Evolutionary conservation across 2,113 vertebrate genomes (phyloP).

Genomic region (Ceyx margarethae): DNA sequence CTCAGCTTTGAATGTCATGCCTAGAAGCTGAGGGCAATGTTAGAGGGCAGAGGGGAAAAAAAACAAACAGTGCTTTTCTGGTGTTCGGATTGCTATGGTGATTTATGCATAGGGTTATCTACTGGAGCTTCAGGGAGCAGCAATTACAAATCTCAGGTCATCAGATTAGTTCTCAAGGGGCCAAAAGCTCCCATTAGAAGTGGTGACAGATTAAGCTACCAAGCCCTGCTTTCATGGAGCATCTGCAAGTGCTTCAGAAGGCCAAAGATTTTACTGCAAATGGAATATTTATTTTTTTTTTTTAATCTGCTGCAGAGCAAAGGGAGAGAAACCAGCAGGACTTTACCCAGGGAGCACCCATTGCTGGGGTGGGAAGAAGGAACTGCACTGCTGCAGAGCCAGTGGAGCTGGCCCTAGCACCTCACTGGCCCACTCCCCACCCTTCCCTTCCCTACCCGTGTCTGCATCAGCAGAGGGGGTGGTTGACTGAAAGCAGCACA

Average conservation of each 20-base stretch:
- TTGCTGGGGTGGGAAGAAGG: not conserved
- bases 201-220: constrained; percentile 14
- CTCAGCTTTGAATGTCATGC: not conserved
- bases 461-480: rapidly evolving
- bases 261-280: not conserved
- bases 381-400: not conserved
- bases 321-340: not conserved
- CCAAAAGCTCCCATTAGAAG: not conserved
- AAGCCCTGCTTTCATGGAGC: not conserved
- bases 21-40: not conserved
- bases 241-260: not conserved
- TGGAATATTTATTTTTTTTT: not conserved
- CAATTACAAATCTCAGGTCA: constrained; percentile 13
- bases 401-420: no score
- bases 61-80: not conserved
- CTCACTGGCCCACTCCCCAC: not conserved
- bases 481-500: rapidly evolving
- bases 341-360: rapidly evolving
- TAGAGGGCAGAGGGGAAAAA: not conserved
- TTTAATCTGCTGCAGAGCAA: not conserved
- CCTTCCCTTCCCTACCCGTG: no score
- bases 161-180: constrained; percentile 18
- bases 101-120: constrained; percentile 37
- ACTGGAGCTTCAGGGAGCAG: not conserved
- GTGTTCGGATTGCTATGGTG: not conserved